Base-by-base conservation (phyloP, 2,797 vertebrate genomes). In the Microcaecilia unicolor region DNA sequence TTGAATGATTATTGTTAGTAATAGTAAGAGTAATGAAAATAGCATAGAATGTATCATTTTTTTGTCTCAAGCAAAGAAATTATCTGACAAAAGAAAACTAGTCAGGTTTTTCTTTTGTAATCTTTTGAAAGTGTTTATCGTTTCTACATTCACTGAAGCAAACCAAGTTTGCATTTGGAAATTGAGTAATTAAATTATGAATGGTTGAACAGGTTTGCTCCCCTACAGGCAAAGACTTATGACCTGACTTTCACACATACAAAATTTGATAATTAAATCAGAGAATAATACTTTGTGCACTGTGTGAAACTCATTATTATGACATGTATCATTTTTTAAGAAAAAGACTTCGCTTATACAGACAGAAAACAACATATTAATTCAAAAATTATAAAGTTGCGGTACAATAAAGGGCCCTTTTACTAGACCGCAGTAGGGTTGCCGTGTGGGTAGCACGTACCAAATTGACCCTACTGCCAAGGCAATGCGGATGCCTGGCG, bases 171-270 rank as follows among this genome's bases (percentile, higher is more conserved):
- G 8, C 2, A 3, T 50, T 56, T 61, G 30, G 12, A 54, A 33
- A 30, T 0, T 32, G 28, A 37, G 7, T 57, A 51, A 57, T 57
- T 53, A 41, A 61, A 51, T 59, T 53, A 45, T 22, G 28, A 15
- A 22, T 53, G 26, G 8, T 28, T 51, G 31, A 34, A 44, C 17
- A 51, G 10, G 12, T 51, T 54, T 55, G 1, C 30, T 53, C 5
- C 9, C 17, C n/a, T 25, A 6, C 6, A 29, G 21, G n/a, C 14
- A 25, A 24, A 25, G 13, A 42, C 27, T 40, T 45, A 30, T 1
- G 34, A 44, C 25, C 18, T 45, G 25, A 11, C 8, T 51, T 52
- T 32, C 32, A 34, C 15, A 37, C 1, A 31, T 22, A 41, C 26
- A 28, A 5, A 31, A 27, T 22, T 34, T 55, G 11, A 22, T 47